phyloP scores from a whole-genome alignment of 37 sponge, comb jelly and placozoan genomes.

The Theonella swinhoei region DNA sequence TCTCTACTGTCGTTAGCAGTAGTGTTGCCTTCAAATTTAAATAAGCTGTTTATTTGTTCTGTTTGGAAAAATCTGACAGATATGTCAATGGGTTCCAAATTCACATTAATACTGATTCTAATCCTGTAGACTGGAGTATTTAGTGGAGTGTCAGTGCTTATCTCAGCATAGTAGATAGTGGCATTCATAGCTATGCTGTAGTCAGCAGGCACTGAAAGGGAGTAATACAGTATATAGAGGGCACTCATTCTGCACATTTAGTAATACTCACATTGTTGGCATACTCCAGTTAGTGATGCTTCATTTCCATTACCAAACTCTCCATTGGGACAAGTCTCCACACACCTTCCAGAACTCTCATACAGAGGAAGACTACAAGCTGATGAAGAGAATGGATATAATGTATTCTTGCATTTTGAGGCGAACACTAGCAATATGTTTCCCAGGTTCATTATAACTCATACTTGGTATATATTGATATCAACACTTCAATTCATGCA shows the following conservation, averaged over 20 bases:
- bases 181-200: neutral
- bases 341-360: constrained; percentile 5
- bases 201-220: neutral
- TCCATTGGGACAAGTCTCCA: neutral
- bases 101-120: neutral
- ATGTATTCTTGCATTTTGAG: no score
- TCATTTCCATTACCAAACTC: constrained; percentile 8
- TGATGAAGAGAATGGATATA: neutral
- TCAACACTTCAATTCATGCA: neutral
- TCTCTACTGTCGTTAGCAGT: neutral
- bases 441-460: no score
- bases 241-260: neutral
- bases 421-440: no score
- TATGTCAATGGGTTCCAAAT: neutral
- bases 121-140: neutral
- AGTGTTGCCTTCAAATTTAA: neutral
- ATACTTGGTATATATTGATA: no score
- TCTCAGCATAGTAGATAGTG: neutral
- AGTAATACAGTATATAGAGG: neutral
- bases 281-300: neutral
- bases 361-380: neutral
- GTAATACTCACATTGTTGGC: neutral
- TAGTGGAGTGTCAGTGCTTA: neutral
- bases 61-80: neutral
- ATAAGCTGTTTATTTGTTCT: neutral